Conservation (phyloP, 2,888 invertebrate species). For the Ochropleura plecta region DNA sequence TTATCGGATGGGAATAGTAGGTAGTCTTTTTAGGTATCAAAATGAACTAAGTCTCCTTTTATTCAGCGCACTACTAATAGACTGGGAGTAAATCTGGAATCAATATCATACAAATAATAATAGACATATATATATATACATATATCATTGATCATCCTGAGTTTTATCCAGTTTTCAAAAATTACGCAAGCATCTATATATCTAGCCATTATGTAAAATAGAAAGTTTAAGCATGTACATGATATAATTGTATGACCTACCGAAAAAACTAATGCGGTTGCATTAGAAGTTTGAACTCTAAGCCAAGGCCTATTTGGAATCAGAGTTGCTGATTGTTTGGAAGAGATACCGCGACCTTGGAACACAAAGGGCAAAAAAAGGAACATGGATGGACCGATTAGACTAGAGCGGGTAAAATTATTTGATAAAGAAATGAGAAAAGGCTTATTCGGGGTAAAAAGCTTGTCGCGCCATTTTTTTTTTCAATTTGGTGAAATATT, state of each 20-base stretch:
- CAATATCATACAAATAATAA: not conserved
- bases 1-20: too few relatives aligned
- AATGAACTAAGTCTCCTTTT: too few relatives aligned
- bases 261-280: not conserved
- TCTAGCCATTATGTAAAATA: not conserved
- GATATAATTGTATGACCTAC: slow-evolving; percentile 3
- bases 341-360: too few relatives aligned
- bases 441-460: not conserved
- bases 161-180: not conserved
- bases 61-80: not conserved
- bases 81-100: not conserved
- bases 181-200: not conserved
- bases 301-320: not conserved
- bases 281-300: not conserved
- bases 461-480: not conserved
- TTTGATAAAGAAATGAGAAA: too few relatives aligned
- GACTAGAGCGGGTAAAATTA: too few relatives aligned
- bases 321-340: too few relatives aligned
- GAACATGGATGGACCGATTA: too few relatives aligned
- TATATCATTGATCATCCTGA: not conserved
- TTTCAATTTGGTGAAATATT: not conserved
- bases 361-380: too few relatives aligned
- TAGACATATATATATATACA: too few relatives aligned
- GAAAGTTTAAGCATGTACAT: not conserved
- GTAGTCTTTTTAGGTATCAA: not conserved